A percentile compares a stretch with the other conserved stretches of the same genome.
Evolutionary conservation across 2,888 invertebrate species (phyloP).

Genomic region (Chorisops tibialis): DNA sequence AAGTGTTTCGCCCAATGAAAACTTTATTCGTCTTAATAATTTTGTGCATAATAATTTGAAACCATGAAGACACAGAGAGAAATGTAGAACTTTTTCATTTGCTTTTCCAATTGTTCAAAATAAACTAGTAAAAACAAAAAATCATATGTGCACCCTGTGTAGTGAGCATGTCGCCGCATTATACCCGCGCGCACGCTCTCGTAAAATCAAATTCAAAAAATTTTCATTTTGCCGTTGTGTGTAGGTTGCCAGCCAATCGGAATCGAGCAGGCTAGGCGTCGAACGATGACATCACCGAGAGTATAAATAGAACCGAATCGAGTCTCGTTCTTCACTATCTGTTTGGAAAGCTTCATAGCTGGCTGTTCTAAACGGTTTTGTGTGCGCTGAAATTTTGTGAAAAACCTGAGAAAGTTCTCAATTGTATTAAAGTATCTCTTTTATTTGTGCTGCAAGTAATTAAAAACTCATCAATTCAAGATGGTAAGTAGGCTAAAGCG

Average conservation of each 20-base stretch:
- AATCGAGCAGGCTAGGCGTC: conserved; percentile 36
- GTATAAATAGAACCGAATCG: conserved; percentile 59
- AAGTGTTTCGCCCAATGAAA: no score
- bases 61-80: no score
- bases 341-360: conserved; percentile 69
- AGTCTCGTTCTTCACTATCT: conserved; percentile 56
- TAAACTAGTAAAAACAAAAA: no score
- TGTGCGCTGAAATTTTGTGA: conserved; percentile 26
- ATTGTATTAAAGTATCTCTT: conserved; percentile 24
- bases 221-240: background rate
- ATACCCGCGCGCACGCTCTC: no score
- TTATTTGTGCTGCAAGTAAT: conserved; percentile 37
- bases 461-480: conserved; percentile 42
- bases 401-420: conserved; percentile 19
- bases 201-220: no score
- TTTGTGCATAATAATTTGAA: no score
- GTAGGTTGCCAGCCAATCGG: conserved; percentile 9
- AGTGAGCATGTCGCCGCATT: no score
- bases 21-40: no score
- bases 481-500: conserved; percentile 51
- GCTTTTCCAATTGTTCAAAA: no score
- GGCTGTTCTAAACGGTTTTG: conserved; percentile 58
- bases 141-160: no score
- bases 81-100: no score
- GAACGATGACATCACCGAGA: conserved; percentile 52